Conservation (phyloP, 2,797 vertebrate genomes). For the Babyrousa celebensis region DNA sequence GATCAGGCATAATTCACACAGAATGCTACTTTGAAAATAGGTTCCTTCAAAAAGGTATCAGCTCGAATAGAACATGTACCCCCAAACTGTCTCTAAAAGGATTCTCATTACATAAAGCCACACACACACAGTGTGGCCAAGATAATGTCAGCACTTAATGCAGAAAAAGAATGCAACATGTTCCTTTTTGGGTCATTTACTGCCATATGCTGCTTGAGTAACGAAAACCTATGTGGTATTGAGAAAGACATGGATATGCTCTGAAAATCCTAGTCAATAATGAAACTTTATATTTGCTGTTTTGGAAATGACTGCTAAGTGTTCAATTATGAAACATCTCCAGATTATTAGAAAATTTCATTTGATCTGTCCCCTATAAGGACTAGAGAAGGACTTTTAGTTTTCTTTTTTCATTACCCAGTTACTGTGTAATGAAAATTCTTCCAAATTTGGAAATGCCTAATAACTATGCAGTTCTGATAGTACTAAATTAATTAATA, state of each 20-base stretch:
- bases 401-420: constrained; percentile 71
- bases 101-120: constrained; percentile 83
- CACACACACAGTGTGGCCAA: constrained; percentile 79
- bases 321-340: constrained; percentile 78
- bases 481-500: constrained; percentile 86
- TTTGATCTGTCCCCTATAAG: constrained; percentile 63
- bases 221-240: constrained; percentile 86
- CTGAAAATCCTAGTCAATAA: constrained; percentile 81
- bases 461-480: constrained; percentile 83
- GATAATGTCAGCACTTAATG: constrained; percentile 76
- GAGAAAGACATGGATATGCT: constrained; percentile 77
- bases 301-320: constrained; percentile 86
- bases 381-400: constrained; percentile 44
- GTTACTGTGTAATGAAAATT: constrained; percentile 74
- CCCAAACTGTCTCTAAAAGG: constrained; percentile 84
- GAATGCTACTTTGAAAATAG: constrained; percentile 85
- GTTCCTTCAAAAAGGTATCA: constrained; percentile 80
- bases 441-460: constrained; percentile 83
- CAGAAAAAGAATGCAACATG: constrained; percentile 86
- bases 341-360: constrained; percentile 86
- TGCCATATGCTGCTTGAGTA: constrained; percentile 85
- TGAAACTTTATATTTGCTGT: constrained; percentile 84
- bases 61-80: constrained; percentile 80
- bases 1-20: constrained; percentile 81
- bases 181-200: constrained; percentile 87